Conservation (phyloP, 2,888 invertebrate genomes). For the Tenthredo notha region DNA sequence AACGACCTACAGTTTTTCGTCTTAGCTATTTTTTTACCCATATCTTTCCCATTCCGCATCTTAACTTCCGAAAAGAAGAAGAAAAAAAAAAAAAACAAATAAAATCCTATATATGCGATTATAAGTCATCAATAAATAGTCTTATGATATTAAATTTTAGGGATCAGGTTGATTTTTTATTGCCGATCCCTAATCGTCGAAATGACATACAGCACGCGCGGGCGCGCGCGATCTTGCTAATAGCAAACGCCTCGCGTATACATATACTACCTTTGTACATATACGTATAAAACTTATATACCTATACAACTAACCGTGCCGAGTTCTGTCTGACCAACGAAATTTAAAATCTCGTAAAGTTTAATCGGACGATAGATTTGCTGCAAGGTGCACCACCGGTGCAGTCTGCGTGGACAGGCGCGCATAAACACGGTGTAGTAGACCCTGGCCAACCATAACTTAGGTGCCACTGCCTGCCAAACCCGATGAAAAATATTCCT, state of each 20-base stretch:
- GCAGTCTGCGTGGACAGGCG: constrained; percentile 60
- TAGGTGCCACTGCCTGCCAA: constrained; percentile 70
- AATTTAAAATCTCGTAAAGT: constrained; percentile 54
- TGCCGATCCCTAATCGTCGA: constrained; percentile 27
- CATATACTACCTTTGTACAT: background rate
- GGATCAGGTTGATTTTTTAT: background rate
- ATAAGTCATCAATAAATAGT: too few relatives aligned
- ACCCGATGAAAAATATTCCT: constrained; percentile 72
- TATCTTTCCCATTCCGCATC: background rate
- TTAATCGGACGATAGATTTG: constrained; percentile 72
- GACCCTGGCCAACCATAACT: constrained; percentile 70
- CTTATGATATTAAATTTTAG: too few relatives aligned
- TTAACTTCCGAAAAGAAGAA: background rate
- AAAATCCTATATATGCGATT: too few relatives aligned
- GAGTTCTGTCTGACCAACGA: constrained; percentile 31
- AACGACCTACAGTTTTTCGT: background rate
- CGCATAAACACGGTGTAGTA: constrained; percentile 59
- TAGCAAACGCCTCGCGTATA: constrained; percentile 15
- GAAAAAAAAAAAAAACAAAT: background rate
- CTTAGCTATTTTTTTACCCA: background rate
- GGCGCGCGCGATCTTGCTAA: constrained; percentile 21
- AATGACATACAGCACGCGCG: constrained; percentile 36
- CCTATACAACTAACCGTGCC: background rate
- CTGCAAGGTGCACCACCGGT: constrained; percentile 66
- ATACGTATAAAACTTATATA: background rate